These are phyloP conservation scores for Oenanthe melanoleuca DNA, from an alignment of 2,113 vertebrate species.

Conservation along the genomic window DNA sequence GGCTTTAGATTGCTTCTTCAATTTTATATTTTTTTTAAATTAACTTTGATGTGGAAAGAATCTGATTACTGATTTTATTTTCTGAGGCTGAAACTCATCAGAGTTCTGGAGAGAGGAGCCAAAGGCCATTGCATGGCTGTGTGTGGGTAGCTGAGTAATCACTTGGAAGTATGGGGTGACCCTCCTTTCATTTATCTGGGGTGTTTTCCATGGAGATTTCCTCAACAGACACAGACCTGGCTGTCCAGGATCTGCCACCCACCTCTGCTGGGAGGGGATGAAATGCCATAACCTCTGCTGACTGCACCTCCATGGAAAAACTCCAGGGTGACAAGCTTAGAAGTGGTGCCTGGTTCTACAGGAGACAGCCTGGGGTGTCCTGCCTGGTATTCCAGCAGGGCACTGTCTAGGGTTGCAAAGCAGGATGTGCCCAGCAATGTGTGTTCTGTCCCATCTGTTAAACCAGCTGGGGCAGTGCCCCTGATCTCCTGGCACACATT, in stretches of 20 bases:
- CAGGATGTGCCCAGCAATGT: too few relatives aligned
- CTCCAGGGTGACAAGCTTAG: background rate
- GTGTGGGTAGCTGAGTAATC: background rate
- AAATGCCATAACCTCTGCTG: background rate
- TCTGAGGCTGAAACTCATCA: background rate
- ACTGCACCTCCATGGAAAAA: background rate
- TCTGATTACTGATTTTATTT: background rate
- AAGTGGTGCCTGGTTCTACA: background rate
- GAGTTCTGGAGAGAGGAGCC: background rate
- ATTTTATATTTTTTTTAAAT: background rate
- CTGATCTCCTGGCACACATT: too few relatives aligned
- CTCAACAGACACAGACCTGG: background rate
- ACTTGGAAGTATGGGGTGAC: background rate
- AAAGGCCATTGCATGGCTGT: background rate
- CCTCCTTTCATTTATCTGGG: background rate
- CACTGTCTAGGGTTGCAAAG: too few relatives aligned
- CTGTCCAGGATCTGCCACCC: background rate
- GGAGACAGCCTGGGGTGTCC: background rate
- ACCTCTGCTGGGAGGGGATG: background rate
- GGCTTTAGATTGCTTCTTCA: background rate
- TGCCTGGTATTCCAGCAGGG: background rate
- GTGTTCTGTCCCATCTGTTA: too few relatives aligned
- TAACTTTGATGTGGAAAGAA: background rate
- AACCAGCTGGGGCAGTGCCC: too few relatives aligned
- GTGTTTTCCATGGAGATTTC: background rate